Percentiles rank a stretch among this genome's conserved stretches.
Evolutionary conservation across 2,888 invertebrate genomes (phyloP).

Genomic region (Eupithecia vulgata): DNA sequence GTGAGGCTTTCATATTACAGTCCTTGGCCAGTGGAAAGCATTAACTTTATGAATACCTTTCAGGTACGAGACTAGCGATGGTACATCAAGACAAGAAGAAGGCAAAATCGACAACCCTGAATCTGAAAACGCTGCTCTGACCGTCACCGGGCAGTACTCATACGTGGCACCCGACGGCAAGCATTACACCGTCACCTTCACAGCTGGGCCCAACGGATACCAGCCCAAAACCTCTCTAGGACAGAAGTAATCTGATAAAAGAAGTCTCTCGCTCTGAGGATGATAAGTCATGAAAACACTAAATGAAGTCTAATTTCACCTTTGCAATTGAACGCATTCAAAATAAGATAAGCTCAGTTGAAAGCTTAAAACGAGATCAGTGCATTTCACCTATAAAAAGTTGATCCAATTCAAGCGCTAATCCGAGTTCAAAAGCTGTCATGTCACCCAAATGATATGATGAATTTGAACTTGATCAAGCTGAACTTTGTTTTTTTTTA

Average conservation of each 20-base stretch:
- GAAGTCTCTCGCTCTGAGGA: conserved; percentile 3
- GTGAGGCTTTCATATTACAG: too few relatives aligned
- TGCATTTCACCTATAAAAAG: too few relatives aligned
- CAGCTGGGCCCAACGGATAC: conserved; percentile 86
- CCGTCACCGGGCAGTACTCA: conserved; percentile 85
- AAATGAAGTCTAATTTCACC: background rate
- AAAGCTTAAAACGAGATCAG: too few relatives aligned
- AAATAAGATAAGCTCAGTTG: too few relatives aligned
- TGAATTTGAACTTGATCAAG: too few relatives aligned
- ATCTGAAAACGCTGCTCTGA: conserved; percentile 85
- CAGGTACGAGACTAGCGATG: conserved; percentile 88
- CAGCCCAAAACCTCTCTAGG: conserved; percentile 81
- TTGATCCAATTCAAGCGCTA: too few relatives aligned
- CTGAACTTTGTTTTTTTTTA: too few relatives aligned
- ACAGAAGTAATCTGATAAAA: conserved; percentile 57
- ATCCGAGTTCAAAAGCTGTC: too few relatives aligned
- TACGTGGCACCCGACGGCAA: conserved; percentile 87
- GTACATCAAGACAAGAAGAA: conserved; percentile 86
- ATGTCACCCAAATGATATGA: too few relatives aligned
- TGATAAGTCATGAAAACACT: conserved; percentile 4
- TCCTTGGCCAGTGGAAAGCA: background rate
- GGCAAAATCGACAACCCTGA: conserved; percentile 86
- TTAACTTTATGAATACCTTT: conserved; percentile 10
- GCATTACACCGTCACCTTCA: conserved; percentile 85
- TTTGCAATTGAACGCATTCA: too few relatives aligned